Conservation (phyloP, 2,888 invertebrate species). For the Lordiphosa fenestrarum region DNA sequence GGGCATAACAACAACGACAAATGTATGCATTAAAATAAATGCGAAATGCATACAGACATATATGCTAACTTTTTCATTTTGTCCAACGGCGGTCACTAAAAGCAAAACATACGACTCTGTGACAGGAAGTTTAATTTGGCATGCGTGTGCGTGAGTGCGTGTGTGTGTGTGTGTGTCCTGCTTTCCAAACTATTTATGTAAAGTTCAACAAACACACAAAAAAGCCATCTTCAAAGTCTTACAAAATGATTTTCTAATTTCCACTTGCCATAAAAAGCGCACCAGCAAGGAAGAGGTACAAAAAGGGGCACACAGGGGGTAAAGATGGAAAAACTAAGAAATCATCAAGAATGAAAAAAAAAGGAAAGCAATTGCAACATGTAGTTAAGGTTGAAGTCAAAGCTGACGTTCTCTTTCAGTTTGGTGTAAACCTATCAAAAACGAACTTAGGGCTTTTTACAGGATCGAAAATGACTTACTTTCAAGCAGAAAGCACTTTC, state of each 20-base stretch:
- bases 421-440: too few species aligned
- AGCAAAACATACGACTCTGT: slow-evolving; percentile 13
- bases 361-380: too few species aligned
- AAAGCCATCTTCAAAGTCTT: slow-evolving; percentile 34
- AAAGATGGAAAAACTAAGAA: slow-evolving; percentile 14
- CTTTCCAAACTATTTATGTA: slow-evolving; percentile 34
- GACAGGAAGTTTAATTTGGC: slow-evolving; percentile 68
- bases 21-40: slow-evolving; percentile 54
- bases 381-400: too few species aligned
- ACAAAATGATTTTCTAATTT: slow-evolving; percentile 68
- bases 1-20: slow-evolving; percentile 20
- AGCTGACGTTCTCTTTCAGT: too few species aligned
- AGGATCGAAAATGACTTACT: too few species aligned
- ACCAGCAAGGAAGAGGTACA: slow-evolving; percentile 5
- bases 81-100: slow-evolving; percentile 31
- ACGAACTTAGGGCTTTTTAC: too few species aligned
- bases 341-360: slow-evolving; percentile 47
- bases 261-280: slow-evolving; percentile 45
- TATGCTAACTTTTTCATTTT: slow-evolving; percentile 27
- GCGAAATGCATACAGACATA: slow-evolving; percentile 27
- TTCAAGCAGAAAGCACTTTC: too few species aligned
- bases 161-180: slow-evolving; percentile 24
- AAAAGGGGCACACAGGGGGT: slow-evolving; percentile 7
- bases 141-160: slow-evolving; percentile 26
- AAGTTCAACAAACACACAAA: slow-evolving; percentile 20